Conservation (phyloP, 2,113 vertebrate species). For the Perca fluviatilis region DNA sequence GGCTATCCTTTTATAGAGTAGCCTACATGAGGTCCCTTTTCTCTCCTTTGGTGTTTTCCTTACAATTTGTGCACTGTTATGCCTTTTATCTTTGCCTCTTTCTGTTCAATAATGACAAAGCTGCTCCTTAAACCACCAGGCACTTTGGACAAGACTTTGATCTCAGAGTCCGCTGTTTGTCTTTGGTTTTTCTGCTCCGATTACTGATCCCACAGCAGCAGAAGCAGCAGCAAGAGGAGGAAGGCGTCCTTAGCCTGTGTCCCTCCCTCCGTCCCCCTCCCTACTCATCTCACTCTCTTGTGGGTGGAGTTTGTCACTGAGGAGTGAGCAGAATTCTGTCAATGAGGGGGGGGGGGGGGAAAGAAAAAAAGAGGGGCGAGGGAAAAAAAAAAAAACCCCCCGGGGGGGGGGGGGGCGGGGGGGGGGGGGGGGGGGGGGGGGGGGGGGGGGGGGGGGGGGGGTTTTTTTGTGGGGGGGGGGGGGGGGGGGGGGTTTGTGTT, state of each 20-base stretch:
- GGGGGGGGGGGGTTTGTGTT: too few species aligned
- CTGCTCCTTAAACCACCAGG: conserved; percentile 45
- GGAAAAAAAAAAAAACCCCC: too few species aligned
- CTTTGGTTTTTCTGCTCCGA: conserved; percentile 67
- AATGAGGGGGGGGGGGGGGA: too few species aligned
- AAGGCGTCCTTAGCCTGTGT: conserved; percentile 29
- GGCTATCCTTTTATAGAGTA: background rate
- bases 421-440: too few species aligned
- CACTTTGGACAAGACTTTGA: conserved; percentile 73
- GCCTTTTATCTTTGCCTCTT: conserved; percentile 40
- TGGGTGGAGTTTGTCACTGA: conserved; percentile 69
- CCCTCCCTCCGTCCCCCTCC: conserved; percentile 34
- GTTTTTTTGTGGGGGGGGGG: too few species aligned
- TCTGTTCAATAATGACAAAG: conserved; percentile 75
- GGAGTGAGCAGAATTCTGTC: conserved; percentile 53
- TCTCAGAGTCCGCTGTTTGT: conserved; percentile 72
- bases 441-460: too few species aligned
- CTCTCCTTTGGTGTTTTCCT: conserved; percentile 12
- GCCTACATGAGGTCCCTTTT: background rate
- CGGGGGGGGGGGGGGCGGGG: too few species aligned
- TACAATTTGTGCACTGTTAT: background rate
- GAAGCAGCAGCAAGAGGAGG: background rate
- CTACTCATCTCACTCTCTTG: conserved; percentile 32
- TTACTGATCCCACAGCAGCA: conserved; percentile 42
- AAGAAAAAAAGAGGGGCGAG: too few species aligned